Base-by-base conservation (phyloP, 2,888 invertebrate genomes). In the Plebejus argus region DNA sequence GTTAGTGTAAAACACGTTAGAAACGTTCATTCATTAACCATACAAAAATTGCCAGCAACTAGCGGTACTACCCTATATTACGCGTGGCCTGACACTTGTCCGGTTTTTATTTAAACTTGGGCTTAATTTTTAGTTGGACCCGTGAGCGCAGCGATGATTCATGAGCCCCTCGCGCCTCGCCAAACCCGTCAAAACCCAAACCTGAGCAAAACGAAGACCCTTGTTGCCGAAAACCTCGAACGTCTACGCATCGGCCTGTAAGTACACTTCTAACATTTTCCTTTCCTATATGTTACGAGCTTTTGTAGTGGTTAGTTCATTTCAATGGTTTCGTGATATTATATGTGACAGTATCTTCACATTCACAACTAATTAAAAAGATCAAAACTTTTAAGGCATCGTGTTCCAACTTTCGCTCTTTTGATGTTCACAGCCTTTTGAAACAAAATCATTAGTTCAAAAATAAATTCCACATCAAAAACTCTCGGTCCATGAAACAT, bases 141-240 rank as follows among this genome's bases (percentile, higher is more conserved):
- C 15, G 35, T 70, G 35, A 39, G 33, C n/a, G 28, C 39, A n/a
- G 53, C 53, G 18, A 23, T 23, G 70, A 70, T 71, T 70, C 78
- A 61, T 58, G 71, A 53, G 15, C 15, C 18, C 2, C n/a, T 49
- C 6, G 20, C 20, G 7, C 45, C 78, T 5, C 89, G 94, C 0
- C 86, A 88, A 76, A 91, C 81, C 5, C 88, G 94, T 0, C 93
- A 93, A 82, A 93, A 94, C 58, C 94, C 93, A 0, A 93, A 90
- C 80, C 82, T 89, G 70, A 89, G 90, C 79, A 87, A 86, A 77
- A 86, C 87, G n/a, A 94, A 90, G 79, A 86, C 87, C 3, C 86
- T 93, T 0, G 84, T 91, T 3, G 86, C 88, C 39, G 87, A 86
- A 5, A 86, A 92, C 72, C 56, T 92, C 70, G 89, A 88, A 18